Evolutionary conservation across 1,140 invertebrate species (phyloP), one percentile per base, ranked within the genome.

Genomic region (Aphis craccivora): DNA sequence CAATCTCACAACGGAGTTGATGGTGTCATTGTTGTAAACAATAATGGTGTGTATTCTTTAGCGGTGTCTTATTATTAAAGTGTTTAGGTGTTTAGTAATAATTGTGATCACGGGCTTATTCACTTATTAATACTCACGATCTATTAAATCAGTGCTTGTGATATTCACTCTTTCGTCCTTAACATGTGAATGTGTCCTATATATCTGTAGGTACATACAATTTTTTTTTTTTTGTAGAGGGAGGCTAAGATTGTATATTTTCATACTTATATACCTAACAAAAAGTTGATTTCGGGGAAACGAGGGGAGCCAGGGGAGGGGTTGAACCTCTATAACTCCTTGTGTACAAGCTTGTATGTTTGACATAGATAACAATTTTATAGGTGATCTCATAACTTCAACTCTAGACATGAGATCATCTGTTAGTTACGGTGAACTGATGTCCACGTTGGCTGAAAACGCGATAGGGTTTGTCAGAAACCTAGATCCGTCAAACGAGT

Each of bases 1-100:
- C 98, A 99, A 95, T 97, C 97, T 88, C 98, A 99, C 95, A 99
- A 99, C 96, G 99, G 99, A 94, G 99, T 99, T 89, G 97, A 98
- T 95, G 99, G 99, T 94, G 97, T 98, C 88, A 98, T 99, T 95
- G 98, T 99, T 92, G 98, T 99, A 81, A 99, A 99, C 96, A 96
- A 97, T 94, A 98, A 99, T 97, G 99, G 90, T 91, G 14, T 67
- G 89, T 40, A 90, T 55, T 40, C 3, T 76, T n/a, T 95, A 95
- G 94, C 84, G 0, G 30, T n/a, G 43, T 20, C 9, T 40, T 40
- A 1, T 40, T 40, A 40, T 40, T 40, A 40, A 1, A 40, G 37
- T 40, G 37, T 40, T 40, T 48, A 45, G 11, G 45, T 45, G 45
- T 11, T 6, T 48, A 51, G 7, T 35, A 81, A 48, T 55, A 51